phyloP scores from a whole-genome alignment of 1,140 invertebrate genomes.

The Drosophila equinoxialis region DNA sequence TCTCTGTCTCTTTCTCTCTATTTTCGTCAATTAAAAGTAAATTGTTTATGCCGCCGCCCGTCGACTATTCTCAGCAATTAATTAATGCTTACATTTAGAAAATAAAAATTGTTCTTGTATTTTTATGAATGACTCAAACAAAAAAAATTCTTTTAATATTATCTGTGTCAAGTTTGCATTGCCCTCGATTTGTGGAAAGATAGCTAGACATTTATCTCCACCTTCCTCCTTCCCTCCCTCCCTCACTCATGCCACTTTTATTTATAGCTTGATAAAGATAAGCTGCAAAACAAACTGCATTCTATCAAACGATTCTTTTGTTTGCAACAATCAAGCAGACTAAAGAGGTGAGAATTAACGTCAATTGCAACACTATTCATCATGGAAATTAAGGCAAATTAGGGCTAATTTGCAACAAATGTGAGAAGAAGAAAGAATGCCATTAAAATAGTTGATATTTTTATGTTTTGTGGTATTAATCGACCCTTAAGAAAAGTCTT shows the following conservation, averaged over 20 bases:
- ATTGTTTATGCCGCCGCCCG: slow-evolving; percentile 35
- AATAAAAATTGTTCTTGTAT: slow-evolving; percentile 34
- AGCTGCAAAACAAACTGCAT: slow-evolving; percentile 46
- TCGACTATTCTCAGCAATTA: slow-evolving; percentile 58
- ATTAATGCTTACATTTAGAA: slow-evolving; percentile 66
- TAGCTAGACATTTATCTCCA: not conserved
- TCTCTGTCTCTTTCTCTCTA: not conserved
- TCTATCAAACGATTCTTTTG: slow-evolving; percentile 37
- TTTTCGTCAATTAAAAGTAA: slow-evolving; percentile 12
- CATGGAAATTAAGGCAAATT: not conserved
- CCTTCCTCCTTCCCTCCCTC: not conserved
- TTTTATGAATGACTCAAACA: slow-evolving; percentile 60
- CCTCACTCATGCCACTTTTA: slow-evolving; percentile 21
- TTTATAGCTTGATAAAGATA: slow-evolving; percentile 21
- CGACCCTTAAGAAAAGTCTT: no score
- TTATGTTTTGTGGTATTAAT: no score
- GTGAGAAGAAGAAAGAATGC: not conserved
- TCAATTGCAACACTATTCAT: not conserved
- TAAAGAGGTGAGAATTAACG: slow-evolving; percentile 31
- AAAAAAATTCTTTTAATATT: slow-evolving; percentile 23
- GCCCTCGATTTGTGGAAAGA: slow-evolving; percentile 54
- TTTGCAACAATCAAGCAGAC: slow-evolving; percentile 32
- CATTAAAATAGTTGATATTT: no score
- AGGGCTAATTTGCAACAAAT: not conserved
- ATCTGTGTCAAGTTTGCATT: slow-evolving; percentile 72